Conservation (phyloP, 1,140 invertebrate species). For the Physella acuta region DNA sequence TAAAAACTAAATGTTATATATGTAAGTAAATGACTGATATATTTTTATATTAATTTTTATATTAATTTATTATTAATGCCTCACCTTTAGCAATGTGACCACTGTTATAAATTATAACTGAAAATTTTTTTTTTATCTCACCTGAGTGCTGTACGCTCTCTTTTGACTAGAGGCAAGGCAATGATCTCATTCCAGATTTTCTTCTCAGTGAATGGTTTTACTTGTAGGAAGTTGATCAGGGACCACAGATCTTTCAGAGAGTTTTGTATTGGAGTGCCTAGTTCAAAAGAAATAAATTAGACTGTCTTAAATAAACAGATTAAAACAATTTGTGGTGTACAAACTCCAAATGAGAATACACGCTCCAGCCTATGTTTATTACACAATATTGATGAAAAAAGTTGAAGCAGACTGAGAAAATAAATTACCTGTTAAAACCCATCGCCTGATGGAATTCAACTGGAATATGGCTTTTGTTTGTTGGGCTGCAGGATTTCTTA, state of each 20-base stretch:
- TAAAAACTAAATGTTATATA: too few relatives aligned
- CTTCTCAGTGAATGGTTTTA: conserved; percentile 69
- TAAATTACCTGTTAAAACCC: conserved; percentile 73
- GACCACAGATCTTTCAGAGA: conserved; percentile 85
- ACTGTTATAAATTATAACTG: too few relatives aligned
- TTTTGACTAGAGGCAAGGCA: conserved; percentile 58
- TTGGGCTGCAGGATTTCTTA: conserved; percentile 80
- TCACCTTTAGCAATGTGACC: too few relatives aligned
- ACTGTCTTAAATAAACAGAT: background rate
- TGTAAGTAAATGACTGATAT: too few relatives aligned
- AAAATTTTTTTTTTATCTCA: too few relatives aligned
- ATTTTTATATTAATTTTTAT: too few relatives aligned
- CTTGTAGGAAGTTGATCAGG: conserved; percentile 78
- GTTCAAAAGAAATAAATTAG: background rate
- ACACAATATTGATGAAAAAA: too few relatives aligned
- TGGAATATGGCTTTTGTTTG: conserved; percentile 71
- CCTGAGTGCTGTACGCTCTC: conserved; percentile 40
- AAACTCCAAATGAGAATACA: too few relatives aligned
- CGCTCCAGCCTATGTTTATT: too few relatives aligned
- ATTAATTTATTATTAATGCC: too few relatives aligned
- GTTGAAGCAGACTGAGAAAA: too few relatives aligned
- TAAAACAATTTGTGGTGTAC: background rate
- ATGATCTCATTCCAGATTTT: conserved; percentile 68
- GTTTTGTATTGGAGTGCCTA: conserved; percentile 90
- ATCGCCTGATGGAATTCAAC: conserved; percentile 68